Percentiles rank a stretch among this genome's conserved stretches.
Conservation (phyloP, 1,140 invertebrate genomes). For the Pseudachorutes palmiensis region DNA sequence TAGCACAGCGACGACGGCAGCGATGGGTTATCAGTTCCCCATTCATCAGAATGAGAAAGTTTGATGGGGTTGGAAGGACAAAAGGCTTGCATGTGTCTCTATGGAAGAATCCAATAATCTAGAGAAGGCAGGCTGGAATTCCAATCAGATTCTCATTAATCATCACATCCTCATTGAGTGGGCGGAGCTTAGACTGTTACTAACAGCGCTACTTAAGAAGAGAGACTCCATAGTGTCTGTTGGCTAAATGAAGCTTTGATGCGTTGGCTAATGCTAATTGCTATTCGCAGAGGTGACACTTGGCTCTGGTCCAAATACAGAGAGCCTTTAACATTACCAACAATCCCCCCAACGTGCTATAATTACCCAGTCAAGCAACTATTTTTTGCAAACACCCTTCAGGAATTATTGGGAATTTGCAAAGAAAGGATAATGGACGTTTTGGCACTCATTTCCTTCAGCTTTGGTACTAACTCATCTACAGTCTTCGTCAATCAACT, state of each 20-base stretch:
- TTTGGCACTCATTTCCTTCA: too few relatives aligned
- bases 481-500: too few relatives aligned
- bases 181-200: too few relatives aligned
- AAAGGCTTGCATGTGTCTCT: neutral
- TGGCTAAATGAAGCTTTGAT: neutral
- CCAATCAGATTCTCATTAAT: slow-evolving; percentile 5
- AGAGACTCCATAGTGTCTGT: too few relatives aligned
- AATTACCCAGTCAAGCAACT: neutral
- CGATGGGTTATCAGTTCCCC: neutral
- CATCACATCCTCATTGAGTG: neutral
- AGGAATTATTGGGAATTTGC: neutral
- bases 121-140: neutral
- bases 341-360: neutral
- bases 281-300: neutral
- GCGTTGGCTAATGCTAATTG: neutral
- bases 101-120: neutral
- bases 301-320: neutral
- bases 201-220: too few relatives aligned
- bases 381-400: too few relatives aligned
- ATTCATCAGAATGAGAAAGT: neutral
- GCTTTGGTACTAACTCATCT: too few relatives aligned
- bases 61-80: neutral
- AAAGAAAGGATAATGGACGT: too few relatives aligned
- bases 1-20: too few relatives aligned
- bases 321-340: neutral